Percentiles rank a stretch among this genome's conserved stretches.
Conservation (phyloP, 2,888 invertebrate genomes). For the Magallana nippona region DNA sequence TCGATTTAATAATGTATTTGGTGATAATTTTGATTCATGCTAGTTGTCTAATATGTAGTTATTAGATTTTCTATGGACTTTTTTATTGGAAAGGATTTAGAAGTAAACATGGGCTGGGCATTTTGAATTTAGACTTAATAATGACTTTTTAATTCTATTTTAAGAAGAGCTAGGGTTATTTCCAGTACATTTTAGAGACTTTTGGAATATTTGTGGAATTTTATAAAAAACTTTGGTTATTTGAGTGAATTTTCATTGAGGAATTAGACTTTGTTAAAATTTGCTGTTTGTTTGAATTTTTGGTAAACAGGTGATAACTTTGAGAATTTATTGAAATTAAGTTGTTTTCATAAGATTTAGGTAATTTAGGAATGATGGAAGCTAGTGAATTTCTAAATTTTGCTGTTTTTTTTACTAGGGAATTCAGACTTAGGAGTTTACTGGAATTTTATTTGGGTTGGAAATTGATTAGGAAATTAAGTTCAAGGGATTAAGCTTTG, state of each 20-base stretch:
- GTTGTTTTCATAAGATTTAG: too few relatives aligned
- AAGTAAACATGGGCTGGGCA: background rate
- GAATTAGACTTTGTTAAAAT: background rate
- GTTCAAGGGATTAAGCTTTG: too few relatives aligned
- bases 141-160: background rate
- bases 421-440: too few relatives aligned
- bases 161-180: background rate
- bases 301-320: background rate
- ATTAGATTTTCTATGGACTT: too few relatives aligned
- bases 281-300: background rate
- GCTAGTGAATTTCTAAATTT: too few relatives aligned
- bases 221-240: background rate
- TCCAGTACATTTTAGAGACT: background rate
- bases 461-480: too few relatives aligned
- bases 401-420: too few relatives aligned
- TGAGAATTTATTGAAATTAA: background rate
- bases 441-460: too few relatives aligned
- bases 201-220: constrained; percentile 1
- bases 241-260: background rate
- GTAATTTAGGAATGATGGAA: too few relatives aligned
- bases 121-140: background rate
- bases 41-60: too few relatives aligned
- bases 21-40: too few relatives aligned
- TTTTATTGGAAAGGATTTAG: background rate
- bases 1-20: too few relatives aligned